Base-by-base conservation (phyloP, 2,113 vertebrate genomes). In the Trematocara stigmaticum region DNA sequence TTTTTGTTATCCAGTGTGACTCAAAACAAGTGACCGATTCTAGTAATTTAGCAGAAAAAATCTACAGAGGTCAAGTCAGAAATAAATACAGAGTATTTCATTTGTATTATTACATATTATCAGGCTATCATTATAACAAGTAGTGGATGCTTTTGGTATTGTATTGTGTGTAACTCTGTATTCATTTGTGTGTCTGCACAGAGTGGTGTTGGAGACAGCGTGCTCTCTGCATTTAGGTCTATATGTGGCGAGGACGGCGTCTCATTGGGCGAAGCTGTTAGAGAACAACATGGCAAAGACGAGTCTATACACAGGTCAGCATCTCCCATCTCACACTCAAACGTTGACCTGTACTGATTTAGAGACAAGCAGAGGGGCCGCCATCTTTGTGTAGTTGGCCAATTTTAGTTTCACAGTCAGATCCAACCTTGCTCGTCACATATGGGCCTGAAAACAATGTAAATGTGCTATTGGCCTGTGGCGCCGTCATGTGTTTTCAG, bases 261-360 rank as follows among this genome's bases (percentile, higher is more conserved):
- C 51, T 98, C 97, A 7, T 85, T 96, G 2, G 95, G 96, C 2
- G 12, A 83, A 2, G 93, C 93, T 0, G 96, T 97, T 85, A 88
- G 97, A 23, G 95, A 98, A 56, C 98, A 99, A 85, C 98, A 99
- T 0, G 97, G 98, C 20, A 97, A 64, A 6, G 98, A 99, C 5
- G 98, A 99, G 79, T 98, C 97, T 2, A 89, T 97, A 51, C 97
- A 98, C 95, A 93, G 93, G 97, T 98, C 83, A 81, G 92, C 23
- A 49, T 49, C 69, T 49, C 42, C 6, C 2, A 2, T 51, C 6
- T 11, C 12, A 71, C 69, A 47, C 23, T 59, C 56, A 34, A 4
- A 59, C 56, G 18, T 59, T 59, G 56, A 18, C 1, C 29, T 59
- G 29, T 59, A 59, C 29, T 59, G 29, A 59, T 59, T 59, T 59